Percentiles rank a stretch among this genome's conserved stretches.
Evolutionary conservation across 2,888 invertebrate species (phyloP).

Genomic region (Cataglyphis rosenhaueri): DNA sequence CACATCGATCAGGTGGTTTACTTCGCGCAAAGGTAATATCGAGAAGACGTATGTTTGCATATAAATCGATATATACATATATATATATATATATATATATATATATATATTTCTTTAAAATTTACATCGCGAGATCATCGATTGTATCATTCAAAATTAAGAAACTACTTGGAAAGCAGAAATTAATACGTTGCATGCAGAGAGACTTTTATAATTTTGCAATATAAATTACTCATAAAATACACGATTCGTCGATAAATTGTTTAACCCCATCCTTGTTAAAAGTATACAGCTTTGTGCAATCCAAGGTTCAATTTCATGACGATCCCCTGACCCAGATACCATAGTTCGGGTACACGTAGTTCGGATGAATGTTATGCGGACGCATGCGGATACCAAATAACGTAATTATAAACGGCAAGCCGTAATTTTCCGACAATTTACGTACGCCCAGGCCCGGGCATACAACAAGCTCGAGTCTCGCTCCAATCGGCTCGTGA

Average conservation of each 20-base stretch:
- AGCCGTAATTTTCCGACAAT: constrained; percentile 15
- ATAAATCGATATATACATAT: too few species aligned
- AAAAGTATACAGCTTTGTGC: constrained; percentile 42
- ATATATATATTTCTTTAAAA: constrained; percentile 3
- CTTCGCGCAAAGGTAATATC: neutral
- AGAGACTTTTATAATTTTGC: constrained; percentile 29
- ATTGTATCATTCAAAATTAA: neutral
- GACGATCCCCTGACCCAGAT: neutral
- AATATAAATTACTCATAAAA: constrained; percentile 40
- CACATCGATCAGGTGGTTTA: constrained; percentile 1
- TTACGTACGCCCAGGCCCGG: neutral
- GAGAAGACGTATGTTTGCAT: neutral
- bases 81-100: too few species aligned
- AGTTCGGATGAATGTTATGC: neutral
- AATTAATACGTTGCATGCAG: constrained; percentile 21
- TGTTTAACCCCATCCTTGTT: constrained; percentile 55
- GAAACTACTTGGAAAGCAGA: constrained; percentile 28
- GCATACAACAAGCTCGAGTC: neutral
- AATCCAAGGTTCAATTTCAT: constrained; percentile 55
- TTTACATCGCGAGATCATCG: neutral
- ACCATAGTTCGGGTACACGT: neutral
- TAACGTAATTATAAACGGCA: constrained; percentile 13
- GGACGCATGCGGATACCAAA: neutral
- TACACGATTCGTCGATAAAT: constrained; percentile 56
- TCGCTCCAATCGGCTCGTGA: constrained; percentile 27